Conservation (phyloP, 2,113 vertebrate species). For the Lophochroa leadbeateri region DNA sequence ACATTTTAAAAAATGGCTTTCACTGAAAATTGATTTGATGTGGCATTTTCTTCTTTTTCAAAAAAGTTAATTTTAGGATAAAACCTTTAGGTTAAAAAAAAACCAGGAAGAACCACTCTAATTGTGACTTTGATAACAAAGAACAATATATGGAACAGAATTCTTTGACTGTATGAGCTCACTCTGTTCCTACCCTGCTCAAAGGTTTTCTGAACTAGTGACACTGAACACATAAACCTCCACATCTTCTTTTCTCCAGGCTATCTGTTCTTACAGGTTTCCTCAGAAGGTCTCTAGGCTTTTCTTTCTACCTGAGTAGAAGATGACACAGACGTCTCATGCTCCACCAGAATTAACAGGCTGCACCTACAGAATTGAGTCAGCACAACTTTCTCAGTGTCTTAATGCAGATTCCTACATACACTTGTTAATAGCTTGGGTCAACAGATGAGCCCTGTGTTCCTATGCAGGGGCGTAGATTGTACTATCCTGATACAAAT, state of each 20-base stretch:
- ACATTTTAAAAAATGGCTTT: not conserved
- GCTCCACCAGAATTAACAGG: not conserved
- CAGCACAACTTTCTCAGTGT: not conserved
- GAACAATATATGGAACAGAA: not conserved
- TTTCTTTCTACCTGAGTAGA: not conserved
- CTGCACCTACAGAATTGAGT: not conserved
- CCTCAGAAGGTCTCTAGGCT: not conserved
- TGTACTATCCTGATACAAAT: not conserved
- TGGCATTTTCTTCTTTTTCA: not conserved
- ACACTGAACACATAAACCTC: not conserved
- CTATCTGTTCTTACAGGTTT: not conserved
- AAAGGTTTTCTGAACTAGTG: not conserved
- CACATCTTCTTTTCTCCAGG: not conserved
- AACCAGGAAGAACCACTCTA: rapidly evolving
- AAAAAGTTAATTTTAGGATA: not conserved
- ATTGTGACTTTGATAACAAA: not conserved
- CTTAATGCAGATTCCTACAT: not conserved
- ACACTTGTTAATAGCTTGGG: not conserved
- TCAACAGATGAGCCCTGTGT: constrained; percentile 4
- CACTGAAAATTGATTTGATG: not conserved
- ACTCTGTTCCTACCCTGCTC: not conserved
- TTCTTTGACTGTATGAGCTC: rapidly evolving
- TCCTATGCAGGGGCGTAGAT: constrained; percentile 31
- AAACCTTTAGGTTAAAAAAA: not conserved
- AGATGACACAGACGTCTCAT: not conserved